Base-by-base conservation (phyloP, 2,888 invertebrate genomes). In the Apamea sordens region DNA sequence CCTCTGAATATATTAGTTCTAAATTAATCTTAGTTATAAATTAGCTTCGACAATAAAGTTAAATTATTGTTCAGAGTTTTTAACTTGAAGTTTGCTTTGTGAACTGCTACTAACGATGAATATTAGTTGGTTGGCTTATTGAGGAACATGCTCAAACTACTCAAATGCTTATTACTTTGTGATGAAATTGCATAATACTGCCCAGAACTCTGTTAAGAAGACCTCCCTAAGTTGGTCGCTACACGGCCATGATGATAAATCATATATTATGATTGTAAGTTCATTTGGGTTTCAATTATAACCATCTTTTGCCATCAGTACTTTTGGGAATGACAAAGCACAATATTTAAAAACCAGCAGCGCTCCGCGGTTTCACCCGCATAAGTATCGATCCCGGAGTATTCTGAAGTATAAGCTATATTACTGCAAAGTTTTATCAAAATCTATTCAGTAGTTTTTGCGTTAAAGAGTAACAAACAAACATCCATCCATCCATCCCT, bases 11-110 rank as follows among this genome's bases (percentile, higher is more conserved):
- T 85, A 47, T 84, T 41, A 63, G 47, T 56, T 77, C 65, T 68
- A 71, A 79, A 36, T 70, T 83, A 73, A 83, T 65, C 68, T 82
- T 56, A 64, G 59, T 72, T 32, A 71, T 68, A 59, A 77, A 82
- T 84, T 73, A 82, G 67, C 36, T 75, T 61, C 50, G 32, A 53
- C 63, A 83, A 73, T 28, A 0, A 67, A 75, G 59, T 82, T 82
- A 41, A 74, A 78, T 82, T 77, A 64, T 67, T 82, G 11, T 73
- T 77, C 11, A 56, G 69, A 61, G 28, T 61, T 67, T 61, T 73
- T 15, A 73, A 36, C 47, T 72, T 59, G 1, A 63, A 53, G 11
- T 73, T 77, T 59, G 44, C 41, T 67, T 64, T 65, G 18, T 82
- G 36, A 70, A 67, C 70, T 50, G 50, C 11, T 71, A 41, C 47